A percentile compares a stretch with the other conserved stretches of the same genome.
phyloP scores from a whole-genome alignment of 2,888 invertebrate species.

The Sinodicranocentrus sp. region DNA sequence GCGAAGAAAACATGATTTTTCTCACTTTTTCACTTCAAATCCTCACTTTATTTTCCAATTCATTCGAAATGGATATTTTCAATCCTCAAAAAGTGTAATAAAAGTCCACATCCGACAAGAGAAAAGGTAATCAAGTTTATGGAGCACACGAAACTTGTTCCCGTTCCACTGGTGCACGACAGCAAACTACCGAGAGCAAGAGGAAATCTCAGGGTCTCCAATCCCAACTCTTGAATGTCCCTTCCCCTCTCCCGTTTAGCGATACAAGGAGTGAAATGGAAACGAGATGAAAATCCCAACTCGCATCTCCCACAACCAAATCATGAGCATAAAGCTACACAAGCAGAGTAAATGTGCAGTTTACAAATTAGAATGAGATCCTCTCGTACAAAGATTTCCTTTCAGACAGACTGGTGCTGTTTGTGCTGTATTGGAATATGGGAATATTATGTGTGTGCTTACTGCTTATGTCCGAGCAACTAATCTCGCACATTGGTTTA shows the following conservation, averaged over 20 bases:
- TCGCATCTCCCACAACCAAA: conserved; percentile 24
- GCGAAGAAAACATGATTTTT: conserved; percentile 64
- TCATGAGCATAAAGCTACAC: conserved; percentile 25
- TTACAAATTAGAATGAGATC: conserved; percentile 24
- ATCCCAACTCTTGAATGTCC: neutral
- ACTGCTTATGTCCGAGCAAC: too few species aligned
- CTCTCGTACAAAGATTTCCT: neutral
- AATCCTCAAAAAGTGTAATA: too few species aligned
- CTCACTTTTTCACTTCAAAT: neutral
- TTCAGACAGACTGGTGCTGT: neutral
- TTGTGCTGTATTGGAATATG: neutral
- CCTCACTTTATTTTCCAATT: too few species aligned
- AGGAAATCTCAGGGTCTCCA: conserved; percentile 32
- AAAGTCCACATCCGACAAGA: neutral
- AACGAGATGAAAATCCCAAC: conserved; percentile 40
- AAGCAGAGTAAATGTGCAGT: conserved; percentile 13
- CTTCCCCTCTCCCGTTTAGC: too few species aligned
- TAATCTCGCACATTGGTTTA: too few species aligned
- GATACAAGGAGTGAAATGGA: too few species aligned
- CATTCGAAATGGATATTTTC: too few species aligned
- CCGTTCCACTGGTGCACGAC: conserved; percentile 20
- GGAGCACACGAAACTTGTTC: conserved; percentile 9
- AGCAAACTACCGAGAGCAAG: conserved; percentile 19
- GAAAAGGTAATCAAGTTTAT: too few species aligned
- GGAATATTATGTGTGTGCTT: too few species aligned